Base-by-base conservation (phyloP, 2,888 invertebrate genomes). In the Andrena bucephala region DNA sequence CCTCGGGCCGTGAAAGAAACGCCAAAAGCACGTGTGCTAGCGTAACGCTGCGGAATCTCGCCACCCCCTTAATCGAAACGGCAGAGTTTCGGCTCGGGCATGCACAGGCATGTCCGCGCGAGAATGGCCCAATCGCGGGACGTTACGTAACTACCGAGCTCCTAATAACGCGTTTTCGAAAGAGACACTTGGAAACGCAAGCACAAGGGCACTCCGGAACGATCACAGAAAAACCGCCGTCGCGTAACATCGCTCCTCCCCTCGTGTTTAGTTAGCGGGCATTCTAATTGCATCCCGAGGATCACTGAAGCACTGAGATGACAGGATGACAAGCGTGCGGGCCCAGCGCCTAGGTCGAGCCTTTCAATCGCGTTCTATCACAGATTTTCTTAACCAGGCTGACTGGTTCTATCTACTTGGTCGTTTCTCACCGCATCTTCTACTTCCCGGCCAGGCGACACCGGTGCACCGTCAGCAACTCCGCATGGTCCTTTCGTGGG, bases 361-460 rank as follows among this genome's bases (percentile, higher is more conserved):
- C 62, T 48, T 57, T 50, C 10, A n/a, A 16, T 36, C 52, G 42
- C 71, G 48, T 27, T 57, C 59, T 57, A 13, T 69, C 59, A 59
- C 69, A 59, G 42, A 29, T 13, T 29, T 20, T 20, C 62, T 10
- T 31, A 27, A 2, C n/a, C 20, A 27, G 20, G 54, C 42, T 29
- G 20, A 6, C 13, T 4, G 42, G 13, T 33, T 78, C 70, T 79
- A 79, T 60, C 67, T 68, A 66, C 71, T 67, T 80, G 59, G 66
- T 66, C 71, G 54, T 13, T 72, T 79, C 80, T 81, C 80, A 81
- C 80, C 80, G 72, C 80, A 81, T 81, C 62, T 67, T 54, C 67
- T 62, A 79, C 54, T 5, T 24, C 62, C 80, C 80, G 54, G 16
- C 24, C 72, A 48, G 80, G 66, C 71, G 24, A 79, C 80, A 62